Conservation (phyloP, 2,797 vertebrate genomes). For the Pagetopsis macropterus region DNA sequence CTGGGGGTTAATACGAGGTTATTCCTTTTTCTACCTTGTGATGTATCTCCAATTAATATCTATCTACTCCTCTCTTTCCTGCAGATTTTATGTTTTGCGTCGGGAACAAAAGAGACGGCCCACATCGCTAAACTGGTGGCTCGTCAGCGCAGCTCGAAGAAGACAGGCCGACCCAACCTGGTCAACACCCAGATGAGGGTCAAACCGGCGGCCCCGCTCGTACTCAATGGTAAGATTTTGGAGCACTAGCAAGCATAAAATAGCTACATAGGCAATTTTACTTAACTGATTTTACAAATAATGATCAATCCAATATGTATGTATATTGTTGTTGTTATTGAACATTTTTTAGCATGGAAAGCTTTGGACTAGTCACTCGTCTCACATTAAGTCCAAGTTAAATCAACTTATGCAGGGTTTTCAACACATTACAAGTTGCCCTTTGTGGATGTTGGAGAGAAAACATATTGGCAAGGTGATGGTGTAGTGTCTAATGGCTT, state of each 20-base stretch:
- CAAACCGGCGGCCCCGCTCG: slow-evolving; percentile 86
- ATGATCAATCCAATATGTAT: background rate
- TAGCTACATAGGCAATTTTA: background rate
- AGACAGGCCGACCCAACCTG: slow-evolving; percentile 85
- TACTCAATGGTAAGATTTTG: slow-evolving; percentile 85
- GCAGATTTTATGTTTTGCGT: slow-evolving; percentile 85
- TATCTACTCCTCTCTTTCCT: background rate
- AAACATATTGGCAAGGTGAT: background rate
- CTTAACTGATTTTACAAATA: background rate
- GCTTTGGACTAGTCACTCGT: background rate
- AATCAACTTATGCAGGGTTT: background rate
- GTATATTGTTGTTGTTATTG: no score
- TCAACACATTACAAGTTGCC: background rate
- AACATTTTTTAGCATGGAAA: background rate
- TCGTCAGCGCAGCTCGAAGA: slow-evolving; percentile 91
- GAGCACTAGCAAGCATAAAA: background rate
- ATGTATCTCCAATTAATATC: slow-evolving; percentile 9
- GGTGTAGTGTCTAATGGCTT: background rate
- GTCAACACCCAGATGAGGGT: slow-evolving; percentile 96
- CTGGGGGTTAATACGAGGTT: background rate
- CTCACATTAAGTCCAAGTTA: background rate
- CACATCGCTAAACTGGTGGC: slow-evolving; percentile 90
- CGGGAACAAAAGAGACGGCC: slow-evolving; percentile 82
- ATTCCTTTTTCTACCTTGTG: background rate
- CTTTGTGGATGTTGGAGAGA: background rate